Evolutionary conservation across 1,140 invertebrate species (phyloP).

Genomic region (Bombus picipes): DNA sequence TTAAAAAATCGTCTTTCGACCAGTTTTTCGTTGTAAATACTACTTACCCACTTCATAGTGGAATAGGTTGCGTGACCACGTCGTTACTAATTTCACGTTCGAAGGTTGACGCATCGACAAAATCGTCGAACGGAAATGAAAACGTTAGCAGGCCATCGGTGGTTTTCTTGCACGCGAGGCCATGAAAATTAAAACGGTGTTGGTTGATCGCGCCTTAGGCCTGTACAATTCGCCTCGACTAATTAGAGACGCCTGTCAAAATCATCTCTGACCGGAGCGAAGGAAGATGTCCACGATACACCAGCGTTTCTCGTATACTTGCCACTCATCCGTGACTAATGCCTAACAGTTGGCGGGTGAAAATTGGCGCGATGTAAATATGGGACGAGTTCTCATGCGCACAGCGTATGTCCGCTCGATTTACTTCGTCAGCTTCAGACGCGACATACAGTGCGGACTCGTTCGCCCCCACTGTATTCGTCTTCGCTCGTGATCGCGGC

Average conservation of each 20-base stretch:
- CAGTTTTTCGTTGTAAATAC: neutral
- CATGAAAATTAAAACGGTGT: slow-evolving; percentile 13
- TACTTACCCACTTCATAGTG: neutral
- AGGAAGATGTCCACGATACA: slow-evolving; percentile 4
- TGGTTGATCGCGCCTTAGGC: neutral
- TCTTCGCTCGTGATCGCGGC: neutral
- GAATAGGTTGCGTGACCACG: neutral
- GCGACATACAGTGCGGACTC: neutral
- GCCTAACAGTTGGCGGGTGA: slow-evolving; percentile 55
- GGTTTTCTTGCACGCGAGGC: neutral
- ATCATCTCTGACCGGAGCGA: neutral
- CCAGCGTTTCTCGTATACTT: neutral
- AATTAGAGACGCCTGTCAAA: slow-evolving; percentile 54
- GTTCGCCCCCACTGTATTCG: neutral
- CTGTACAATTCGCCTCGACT: neutral
- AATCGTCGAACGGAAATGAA: slow-evolving; percentile 7
- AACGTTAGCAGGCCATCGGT: neutral
- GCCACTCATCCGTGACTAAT: slow-evolving; percentile 57
- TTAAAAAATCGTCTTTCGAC: neutral
- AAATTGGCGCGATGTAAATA: slow-evolving; percentile 67
- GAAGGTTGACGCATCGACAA: slow-evolving; percentile 27
- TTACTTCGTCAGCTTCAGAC: slow-evolving; percentile 49
- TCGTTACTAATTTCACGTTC: slow-evolving; percentile 23
- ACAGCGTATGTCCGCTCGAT: slow-evolving; percentile 51
- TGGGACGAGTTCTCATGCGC: slow-evolving; percentile 48